Base-by-base conservation (phyloP, 2,113 vertebrate species). In the Alouatta palliata region DNA sequence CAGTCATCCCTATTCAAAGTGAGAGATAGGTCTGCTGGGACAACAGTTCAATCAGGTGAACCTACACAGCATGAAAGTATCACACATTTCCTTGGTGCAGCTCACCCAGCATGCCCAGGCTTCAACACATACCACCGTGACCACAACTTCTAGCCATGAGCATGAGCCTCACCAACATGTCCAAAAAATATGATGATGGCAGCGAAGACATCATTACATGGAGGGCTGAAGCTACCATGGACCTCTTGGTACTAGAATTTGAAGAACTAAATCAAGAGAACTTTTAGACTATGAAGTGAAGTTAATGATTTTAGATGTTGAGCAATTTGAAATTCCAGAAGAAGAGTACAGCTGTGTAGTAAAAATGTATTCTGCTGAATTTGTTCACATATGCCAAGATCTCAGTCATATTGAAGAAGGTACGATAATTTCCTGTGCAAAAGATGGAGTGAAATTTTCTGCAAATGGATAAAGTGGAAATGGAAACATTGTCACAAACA, bases 61-160 rank as follows among this genome's bases (percentile, higher is more conserved):
- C 47, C 98, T 99, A 93, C 99, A 99, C 98, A 99, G 99, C 97
- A 99, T 99, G 99, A 99, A 99, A 98, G 99, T 99, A 0, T 99
- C 99, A 43, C 99, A 99, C 95, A 99, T 99, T 90, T 99, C 99
- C 6, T 98, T 99, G 97, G 99, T 99, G 40, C 99, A 99, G 98
- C 99, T 99, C 95, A 99, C 99, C 0, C 98, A 99, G 84, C 98
- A 99, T 66, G 99, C 99, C 20, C 99, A 99, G 84, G 99, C 23
- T 99, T 99, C 97, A 99, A 99, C 97, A 99, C 99, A 0, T 99
- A 99, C 98, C 98, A 99, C 97, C 99, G 99, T 96, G 99, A 99
- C 98, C 98, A 99, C 32, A 99, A 99, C 97, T n/a, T n/a, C 99
- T 99, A 76, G 99, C 99, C 91, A 99, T 99, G 99, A 99, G 99